Evolutionary conservation across 92 coral and sea anemone genomes (phyloP), one percentile per base, ranked within the genome.

Genomic region (Porites cylindrica): DNA sequence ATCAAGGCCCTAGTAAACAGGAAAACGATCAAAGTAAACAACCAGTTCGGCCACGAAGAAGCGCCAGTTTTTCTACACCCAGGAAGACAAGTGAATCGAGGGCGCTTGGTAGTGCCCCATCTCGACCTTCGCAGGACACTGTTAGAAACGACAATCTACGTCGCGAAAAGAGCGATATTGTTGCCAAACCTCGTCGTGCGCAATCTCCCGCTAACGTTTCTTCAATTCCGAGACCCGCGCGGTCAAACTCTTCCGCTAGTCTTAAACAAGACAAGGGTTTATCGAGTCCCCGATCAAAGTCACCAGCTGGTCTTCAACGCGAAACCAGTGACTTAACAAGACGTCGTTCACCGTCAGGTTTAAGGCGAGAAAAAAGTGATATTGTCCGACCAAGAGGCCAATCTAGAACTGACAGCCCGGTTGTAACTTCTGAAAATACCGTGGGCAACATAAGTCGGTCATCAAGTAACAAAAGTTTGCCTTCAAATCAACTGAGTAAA

Each of bases 361-460:
- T 89, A 70, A 75, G 91, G 64, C 92, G 95, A 54, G 95, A 92
- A 81, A 92, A 89, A 68, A 92, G 95, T 82, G 93, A 90, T 85
- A 68, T 86, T 73, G 87, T 66, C 50, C 82, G 89, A 14, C 76
- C 83, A 20, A 17, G 83, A 18, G 83, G 77, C 32, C 76, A 76
- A 13, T 21, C 81, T 1, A 74, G 29, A 76, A 85, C 76, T 85
- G 67, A 62, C 56, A 76, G 77, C 26, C 89, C 88, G 6, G 51
- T 61, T 66, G 68, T 64, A 10, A 84, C 23, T 65, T 6, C 26
- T 51, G 75, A 84, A 54, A 20, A 68, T 26, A 29, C 67, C 66
- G 75, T 23, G 47, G 50, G 70, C 8, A 52, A 21, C 20, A 82
- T 58, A 66, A 80, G 85, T 73, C 73, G 72, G 67, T 77, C 91